phyloP scores from a whole-genome alignment of 2,888 invertebrate species.

The Scaptomyza reducta region DNA sequence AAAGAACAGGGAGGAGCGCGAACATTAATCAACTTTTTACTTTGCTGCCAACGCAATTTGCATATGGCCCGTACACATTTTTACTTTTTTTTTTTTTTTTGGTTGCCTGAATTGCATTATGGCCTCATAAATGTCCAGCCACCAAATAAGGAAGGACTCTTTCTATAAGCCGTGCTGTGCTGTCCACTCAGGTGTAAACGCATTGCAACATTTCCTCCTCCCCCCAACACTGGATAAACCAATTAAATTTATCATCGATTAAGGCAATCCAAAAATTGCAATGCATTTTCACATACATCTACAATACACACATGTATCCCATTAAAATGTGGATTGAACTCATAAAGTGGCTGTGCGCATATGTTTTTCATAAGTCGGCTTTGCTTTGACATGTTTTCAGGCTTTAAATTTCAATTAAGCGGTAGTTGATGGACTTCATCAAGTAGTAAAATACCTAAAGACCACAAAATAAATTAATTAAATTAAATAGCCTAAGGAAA shows the following conservation, averaged over 20 bases:
- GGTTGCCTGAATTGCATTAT: constrained; percentile 46
- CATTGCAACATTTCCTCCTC: constrained; percentile 9
- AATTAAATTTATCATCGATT: constrained; percentile 54
- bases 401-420: no score
- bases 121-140: constrained; percentile 34
- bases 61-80: constrained; percentile 16
- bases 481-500: no score
- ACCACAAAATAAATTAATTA: no score
- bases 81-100: no score
- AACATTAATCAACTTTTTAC: constrained; percentile 56
- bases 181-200: constrained; percentile 38
- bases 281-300: constrained; percentile 28
- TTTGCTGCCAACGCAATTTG: constrained; percentile 29
- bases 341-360: neutral
- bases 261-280: constrained; percentile 20
- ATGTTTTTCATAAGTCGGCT: no score
- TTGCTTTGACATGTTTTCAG: no score
- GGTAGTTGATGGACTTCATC: no score
- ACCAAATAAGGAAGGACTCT: constrained; percentile 22
- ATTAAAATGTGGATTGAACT: constrained; percentile 14
- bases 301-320: neutral
- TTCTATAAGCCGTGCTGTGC: neutral
- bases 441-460: no score
- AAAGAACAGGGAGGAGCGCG: neutral
- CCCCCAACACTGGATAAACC: constrained; percentile 25